Conservation (phyloP, 2,113 vertebrate genomes). For the Gulo gulo region DNA sequence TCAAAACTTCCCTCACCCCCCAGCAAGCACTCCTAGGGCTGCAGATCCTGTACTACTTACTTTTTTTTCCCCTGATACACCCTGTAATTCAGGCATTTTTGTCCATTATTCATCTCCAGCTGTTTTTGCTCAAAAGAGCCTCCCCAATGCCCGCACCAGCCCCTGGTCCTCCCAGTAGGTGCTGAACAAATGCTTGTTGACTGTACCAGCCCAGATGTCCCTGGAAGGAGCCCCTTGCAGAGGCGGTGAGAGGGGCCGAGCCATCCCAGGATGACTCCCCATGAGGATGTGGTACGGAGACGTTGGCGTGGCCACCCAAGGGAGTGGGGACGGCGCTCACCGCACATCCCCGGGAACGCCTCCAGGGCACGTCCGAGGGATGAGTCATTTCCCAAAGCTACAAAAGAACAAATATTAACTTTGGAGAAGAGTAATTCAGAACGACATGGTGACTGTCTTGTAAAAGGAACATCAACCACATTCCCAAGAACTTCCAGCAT, state of each 20-base stretch:
- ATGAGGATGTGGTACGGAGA: background rate
- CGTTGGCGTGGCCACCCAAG: background rate
- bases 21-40: background rate
- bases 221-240: background rate
- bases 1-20: background rate
- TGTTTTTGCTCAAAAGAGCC: background rate
- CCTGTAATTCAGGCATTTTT: background rate
- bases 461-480: background rate
- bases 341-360: background rate
- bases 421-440: background rate
- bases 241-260: rapidly evolving
- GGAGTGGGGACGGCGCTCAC: background rate
- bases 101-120: background rate
- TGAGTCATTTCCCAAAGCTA: background rate
- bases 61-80: background rate
- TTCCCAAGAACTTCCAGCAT: rapidly evolving
- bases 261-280: background rate
- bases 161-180: background rate
- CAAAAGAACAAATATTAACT: too few relatives aligned
- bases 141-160: too few relatives aligned
- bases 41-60: background rate
- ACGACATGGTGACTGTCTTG: background rate
- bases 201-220: background rate
- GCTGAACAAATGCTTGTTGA: background rate
- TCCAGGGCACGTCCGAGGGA: background rate